phyloP scores from a whole-genome alignment of 2,113 vertebrate genomes.

The Morone saxatilis region DNA sequence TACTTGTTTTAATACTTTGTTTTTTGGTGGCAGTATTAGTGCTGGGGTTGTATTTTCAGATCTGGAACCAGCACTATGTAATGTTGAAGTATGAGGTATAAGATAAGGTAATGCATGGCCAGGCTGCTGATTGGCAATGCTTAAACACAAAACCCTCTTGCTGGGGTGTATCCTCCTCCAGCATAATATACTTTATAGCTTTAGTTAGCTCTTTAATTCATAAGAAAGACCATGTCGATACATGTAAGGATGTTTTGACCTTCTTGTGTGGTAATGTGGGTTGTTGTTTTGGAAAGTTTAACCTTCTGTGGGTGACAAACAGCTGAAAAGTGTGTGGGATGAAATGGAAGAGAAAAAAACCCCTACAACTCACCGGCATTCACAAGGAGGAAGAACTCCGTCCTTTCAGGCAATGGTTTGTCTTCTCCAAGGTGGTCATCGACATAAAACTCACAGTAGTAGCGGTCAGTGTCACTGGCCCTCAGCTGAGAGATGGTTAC shows the following conservation, averaged over 20 bases:
- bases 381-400: constrained; percentile 75
- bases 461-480: constrained; percentile 73
- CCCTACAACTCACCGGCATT: constrained; percentile 64
- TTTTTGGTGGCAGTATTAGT: no score
- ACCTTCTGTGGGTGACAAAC: no score
- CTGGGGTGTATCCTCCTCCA: background rate
- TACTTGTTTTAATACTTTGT: background rate
- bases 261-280: background rate
- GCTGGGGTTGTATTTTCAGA: background rate
- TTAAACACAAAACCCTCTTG: background rate
- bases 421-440: background rate
- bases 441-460: constrained; percentile 74
- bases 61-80: background rate
- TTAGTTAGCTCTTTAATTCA: background rate
- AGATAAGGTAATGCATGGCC: background rate
- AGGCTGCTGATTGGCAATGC: background rate
- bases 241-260: background rate
- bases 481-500: constrained; percentile 75
- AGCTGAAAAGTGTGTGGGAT: background rate
- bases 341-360: background rate
- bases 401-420: background rate
- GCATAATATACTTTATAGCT: background rate
- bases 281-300: background rate
- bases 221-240: background rate
- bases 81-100: no score